Evolutionary conservation across 2,797 vertebrate genomes (phyloP).

Genomic region (Myotis vivesi): DNA sequence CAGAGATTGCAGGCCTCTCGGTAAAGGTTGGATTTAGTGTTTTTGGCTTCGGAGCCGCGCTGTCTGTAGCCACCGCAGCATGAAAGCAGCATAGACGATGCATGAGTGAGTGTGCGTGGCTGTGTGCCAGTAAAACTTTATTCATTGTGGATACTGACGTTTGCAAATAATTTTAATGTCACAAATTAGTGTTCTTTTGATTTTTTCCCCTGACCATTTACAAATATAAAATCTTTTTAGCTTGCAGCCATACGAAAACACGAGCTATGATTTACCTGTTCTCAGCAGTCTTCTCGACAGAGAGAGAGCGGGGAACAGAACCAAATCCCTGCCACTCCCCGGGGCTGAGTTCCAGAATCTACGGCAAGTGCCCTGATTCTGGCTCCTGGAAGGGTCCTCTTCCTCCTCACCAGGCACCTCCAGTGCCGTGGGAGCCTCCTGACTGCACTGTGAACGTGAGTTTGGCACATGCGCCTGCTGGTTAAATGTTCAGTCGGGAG

Average conservation of each 20-base stretch:
- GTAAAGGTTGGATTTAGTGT: rapidly evolving
- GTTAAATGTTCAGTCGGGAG: rapidly evolving
- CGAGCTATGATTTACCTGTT: background rate
- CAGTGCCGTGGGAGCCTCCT: background rate
- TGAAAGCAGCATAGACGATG: rapidly evolving
- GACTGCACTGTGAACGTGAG: background rate
- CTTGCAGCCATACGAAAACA: background rate
- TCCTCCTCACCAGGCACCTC: background rate
- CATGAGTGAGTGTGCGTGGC: rapidly evolving
- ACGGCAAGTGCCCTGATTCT: rapidly evolving
- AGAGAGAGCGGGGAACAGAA: background rate
- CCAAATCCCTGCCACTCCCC: rapidly evolving
- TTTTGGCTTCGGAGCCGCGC: rapidly evolving
- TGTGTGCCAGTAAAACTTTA: background rate
- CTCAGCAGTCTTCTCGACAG: background rate
- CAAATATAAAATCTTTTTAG: background rate
- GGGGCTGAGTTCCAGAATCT: rapidly evolving
- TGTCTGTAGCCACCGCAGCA: rapidly evolving
- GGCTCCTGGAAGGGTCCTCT: too few species aligned
- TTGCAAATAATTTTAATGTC: background rate
- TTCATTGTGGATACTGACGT: background rate
- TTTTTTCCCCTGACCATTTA: background rate
- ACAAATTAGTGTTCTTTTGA: background rate
- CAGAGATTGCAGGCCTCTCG: background rate
- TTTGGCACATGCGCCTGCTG: rapidly evolving